Evolutionary conservation across 2,888 invertebrate genomes (phyloP), one percentile per base, ranked within the genome.

Genomic region (Amphipoea lucens): DNA sequence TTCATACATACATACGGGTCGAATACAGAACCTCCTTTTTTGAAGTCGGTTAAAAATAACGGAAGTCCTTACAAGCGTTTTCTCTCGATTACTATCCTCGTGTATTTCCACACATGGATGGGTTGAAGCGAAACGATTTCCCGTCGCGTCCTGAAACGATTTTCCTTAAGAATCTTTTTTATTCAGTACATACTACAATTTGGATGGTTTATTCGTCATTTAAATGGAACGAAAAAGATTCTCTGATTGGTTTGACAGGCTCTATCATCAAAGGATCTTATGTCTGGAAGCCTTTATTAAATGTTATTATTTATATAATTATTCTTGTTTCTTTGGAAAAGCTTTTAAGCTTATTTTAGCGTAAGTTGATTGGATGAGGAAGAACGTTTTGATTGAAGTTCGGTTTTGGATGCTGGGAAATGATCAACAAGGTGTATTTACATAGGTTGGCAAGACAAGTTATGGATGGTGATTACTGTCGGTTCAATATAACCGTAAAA

Each of bases 121-220:
- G 90, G 87, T 91, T 92, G 90, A 90, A 90, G 82, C 86, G 81
- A 90, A 90, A 89, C 89, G 90, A 92, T 91, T 92, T 92, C 89
- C 89, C 88, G 79, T 85, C 87, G 83, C 81, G 81, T 86, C 82
- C 83, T 78, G 81, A 85, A 87, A 87, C 85, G 86, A 86, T 86
- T 90, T 91, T 90, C 88, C 90, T 90, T 88, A 89, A 91, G 90
- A 90, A 88, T 88, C 81, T 87, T 89, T 90, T 87, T 83, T 82
- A 78, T 89, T 81, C 82, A 45, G 82, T 76, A 87, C 82, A 77
- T 82, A 77, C 72, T 83, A 69, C 88, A 89, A 90, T 90, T 90
- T 85, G 76, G 85, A 83, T 57, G 86, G 83, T 89, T 87, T 85
- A 87, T 76, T 76, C 66, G 84, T 90, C 89, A 90, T 90, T 90